These are phyloP conservation scores for Potorous gilbertii DNA, from an alignment of 2,797 vertebrate genomes.

Conservation along the genomic window DNA sequence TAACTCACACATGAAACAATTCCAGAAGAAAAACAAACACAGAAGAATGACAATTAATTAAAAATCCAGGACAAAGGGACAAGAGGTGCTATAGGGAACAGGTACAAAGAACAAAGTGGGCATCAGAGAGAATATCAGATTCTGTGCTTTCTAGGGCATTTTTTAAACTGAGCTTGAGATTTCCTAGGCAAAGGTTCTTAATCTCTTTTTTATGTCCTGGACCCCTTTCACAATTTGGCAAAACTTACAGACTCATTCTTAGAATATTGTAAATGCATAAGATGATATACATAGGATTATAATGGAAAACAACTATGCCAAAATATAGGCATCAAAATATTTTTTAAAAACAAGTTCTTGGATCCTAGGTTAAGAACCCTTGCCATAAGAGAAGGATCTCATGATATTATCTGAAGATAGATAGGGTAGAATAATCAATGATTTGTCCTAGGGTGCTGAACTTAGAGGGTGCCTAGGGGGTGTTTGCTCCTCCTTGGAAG, in stretches of 20 bases:
- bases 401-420: background rate
- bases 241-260: background rate
- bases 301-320: background rate
- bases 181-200: background rate
- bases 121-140: background rate
- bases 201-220: background rate
- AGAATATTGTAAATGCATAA: background rate
- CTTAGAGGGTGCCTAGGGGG: background rate
- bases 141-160: background rate
- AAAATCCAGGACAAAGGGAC: background rate
- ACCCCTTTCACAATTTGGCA: background rate
- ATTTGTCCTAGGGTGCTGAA: background rate
- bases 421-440: background rate
- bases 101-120: background rate
- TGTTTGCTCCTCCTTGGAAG: background rate
- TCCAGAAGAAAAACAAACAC: background rate
- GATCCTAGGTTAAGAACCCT: background rate
- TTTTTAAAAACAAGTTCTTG: background rate
- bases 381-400: background rate
- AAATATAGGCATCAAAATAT: background rate
- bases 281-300: background rate
- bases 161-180: background rate
- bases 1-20: background rate
- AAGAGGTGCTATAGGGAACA: background rate
- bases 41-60: background rate